phyloP scores from a whole-genome alignment of 2,113 vertebrate genomes.

The Erpornis zantholeuca region DNA sequence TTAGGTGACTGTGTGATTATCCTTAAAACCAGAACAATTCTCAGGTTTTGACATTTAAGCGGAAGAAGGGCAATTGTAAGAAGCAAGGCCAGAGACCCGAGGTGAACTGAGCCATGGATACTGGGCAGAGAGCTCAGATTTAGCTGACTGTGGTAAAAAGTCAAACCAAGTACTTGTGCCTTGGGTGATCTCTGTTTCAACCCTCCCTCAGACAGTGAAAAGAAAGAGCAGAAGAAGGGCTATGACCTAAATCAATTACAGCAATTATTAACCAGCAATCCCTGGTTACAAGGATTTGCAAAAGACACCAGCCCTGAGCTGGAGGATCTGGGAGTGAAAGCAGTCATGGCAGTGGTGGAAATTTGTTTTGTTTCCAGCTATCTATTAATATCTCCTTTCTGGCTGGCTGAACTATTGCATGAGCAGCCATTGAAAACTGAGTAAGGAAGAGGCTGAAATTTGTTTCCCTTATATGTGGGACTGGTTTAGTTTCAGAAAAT shows the following conservation, averaged over 20 bases:
- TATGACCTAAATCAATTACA: neutral
- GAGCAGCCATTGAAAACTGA: neutral
- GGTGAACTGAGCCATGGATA: conserved; percentile 13
- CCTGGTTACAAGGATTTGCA: neutral
- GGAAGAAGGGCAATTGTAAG: neutral
- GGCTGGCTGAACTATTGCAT: neutral
- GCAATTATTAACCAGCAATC: neutral
- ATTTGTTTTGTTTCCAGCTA: neutral
- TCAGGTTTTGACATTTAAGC: neutral
- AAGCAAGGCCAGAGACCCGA: neutral
- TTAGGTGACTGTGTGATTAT: neutral
- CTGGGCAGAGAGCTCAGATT: conserved; percentile 28
- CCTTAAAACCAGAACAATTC: neutral
- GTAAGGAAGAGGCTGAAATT: neutral
- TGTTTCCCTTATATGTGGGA: neutral
- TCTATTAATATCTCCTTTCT: neutral
- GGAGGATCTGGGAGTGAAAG: neutral
- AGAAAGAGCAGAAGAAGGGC: neutral
- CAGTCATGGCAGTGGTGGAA: neutral
- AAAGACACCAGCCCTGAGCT: neutral
- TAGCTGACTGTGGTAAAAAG: conserved; percentile 27
- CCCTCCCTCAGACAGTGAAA: neutral
- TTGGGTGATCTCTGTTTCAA: neutral
- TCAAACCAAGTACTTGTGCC: neutral
- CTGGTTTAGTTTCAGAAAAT: neutral